Conservation (phyloP, 2,797 vertebrate genomes). For the Neosilurus mollespiculum region DNA sequence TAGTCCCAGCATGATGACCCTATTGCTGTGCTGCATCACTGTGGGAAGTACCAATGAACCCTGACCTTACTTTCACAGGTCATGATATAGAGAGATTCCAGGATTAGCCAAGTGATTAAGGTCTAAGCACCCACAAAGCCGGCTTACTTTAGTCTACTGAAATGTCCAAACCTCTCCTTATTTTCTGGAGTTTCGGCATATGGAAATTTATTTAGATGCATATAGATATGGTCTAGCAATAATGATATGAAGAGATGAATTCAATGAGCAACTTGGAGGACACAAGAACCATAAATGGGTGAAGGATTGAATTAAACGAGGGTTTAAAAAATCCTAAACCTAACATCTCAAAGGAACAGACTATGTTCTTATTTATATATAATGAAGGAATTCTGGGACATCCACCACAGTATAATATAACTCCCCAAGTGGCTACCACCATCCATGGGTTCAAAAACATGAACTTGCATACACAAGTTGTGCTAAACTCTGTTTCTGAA, state of each 20-base stretch:
- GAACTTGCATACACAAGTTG: too few relatives aligned
- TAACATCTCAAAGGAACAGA: not conserved
- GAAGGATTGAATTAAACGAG: not conserved
- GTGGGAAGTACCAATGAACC: conserved; percentile 56
- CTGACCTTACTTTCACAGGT: conserved; percentile 58
- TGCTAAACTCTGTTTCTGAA: too few relatives aligned
- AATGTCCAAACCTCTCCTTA: not conserved
- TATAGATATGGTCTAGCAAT: not conserved
- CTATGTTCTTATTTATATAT: too few relatives aligned
- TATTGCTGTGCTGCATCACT: conserved; percentile 5
- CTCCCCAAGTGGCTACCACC: not conserved
- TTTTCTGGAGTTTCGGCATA: not conserved
- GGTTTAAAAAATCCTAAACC: not conserved
- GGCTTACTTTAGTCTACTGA: conserved; percentile 27
- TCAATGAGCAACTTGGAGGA: not conserved
- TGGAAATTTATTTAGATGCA: not conserved
- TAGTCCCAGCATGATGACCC: conserved; percentile 36
- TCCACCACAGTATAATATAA: not conserved
- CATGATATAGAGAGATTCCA: conserved; percentile 35
- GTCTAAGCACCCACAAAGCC: conserved; percentile 53
- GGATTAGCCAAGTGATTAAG: conserved; percentile 63
- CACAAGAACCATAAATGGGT: not conserved
- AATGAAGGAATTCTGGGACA: not conserved
- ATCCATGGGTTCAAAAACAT: not conserved
- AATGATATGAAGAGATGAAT: not conserved